Percentiles rank a stretch among this genome's conserved stretches.
phyloP scores from a whole-genome alignment of 2,113 vertebrate genomes.

The Bucco capensis region DNA sequence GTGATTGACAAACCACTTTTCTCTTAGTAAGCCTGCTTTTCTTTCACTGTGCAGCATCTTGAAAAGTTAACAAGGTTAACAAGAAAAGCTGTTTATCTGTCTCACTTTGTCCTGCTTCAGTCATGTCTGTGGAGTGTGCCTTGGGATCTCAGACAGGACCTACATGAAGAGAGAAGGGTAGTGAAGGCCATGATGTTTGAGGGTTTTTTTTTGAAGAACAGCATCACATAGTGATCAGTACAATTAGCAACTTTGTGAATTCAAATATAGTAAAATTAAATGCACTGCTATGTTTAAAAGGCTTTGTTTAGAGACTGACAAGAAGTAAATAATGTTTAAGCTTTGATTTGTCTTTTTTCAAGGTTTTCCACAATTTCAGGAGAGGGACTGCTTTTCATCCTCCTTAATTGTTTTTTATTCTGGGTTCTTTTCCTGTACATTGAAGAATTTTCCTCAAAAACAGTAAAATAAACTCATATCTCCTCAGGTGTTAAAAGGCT shows the following conservation, averaged over 20 bases:
- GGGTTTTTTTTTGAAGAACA: background rate
- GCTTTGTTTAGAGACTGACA: background rate
- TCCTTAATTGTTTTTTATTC: no score
- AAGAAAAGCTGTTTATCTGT: background rate
- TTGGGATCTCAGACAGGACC: background rate
- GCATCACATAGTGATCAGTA: background rate
- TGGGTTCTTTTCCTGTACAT: background rate
- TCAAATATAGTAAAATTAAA: background rate
- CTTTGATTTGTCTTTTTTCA: background rate
- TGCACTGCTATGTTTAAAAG: background rate
- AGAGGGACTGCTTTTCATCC: background rate
- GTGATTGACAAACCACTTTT: background rate
- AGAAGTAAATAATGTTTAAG: background rate
- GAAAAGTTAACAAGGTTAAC: background rate
- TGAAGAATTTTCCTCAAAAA: background rate
- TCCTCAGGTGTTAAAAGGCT: background rate
- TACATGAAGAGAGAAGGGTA: background rate
- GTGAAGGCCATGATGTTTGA: background rate
- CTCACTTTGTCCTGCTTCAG: background rate
- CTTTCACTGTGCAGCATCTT: background rate
- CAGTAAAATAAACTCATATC: background rate
- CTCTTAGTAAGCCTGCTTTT: background rate
- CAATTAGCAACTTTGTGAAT: background rate
- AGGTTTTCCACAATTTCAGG: background rate
- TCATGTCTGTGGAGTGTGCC: background rate